These are phyloP conservation scores for Clarias batrachus DNA, from an alignment of 2,113 vertebrate species.

Conservation along the genomic window DNA sequence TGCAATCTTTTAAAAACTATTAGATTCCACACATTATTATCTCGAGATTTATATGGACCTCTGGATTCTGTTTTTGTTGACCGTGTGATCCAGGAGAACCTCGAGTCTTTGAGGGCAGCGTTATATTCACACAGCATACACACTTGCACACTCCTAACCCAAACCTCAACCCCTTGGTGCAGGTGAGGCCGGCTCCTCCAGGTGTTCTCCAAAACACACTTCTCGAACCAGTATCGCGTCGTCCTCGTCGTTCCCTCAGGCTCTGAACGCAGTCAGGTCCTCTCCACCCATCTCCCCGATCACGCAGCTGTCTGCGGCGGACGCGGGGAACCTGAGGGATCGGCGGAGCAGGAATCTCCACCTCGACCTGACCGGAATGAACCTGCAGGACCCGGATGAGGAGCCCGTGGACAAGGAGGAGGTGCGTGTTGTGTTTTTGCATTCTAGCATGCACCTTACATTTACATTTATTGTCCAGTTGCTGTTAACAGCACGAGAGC, in stretches of 20 bases:
- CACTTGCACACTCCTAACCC: neutral
- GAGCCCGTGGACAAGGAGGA: slow-evolving; percentile 85
- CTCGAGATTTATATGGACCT: neutral
- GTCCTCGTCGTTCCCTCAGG: slow-evolving; percentile 68
- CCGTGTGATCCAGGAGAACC: neutral
- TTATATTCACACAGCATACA: neutral
- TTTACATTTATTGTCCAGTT: neutral
- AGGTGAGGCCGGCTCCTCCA: slow-evolving; percentile 60
- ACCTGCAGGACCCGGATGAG: slow-evolving; percentile 67
- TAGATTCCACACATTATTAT: neutral
- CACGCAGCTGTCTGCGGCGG: slow-evolving; percentile 54
- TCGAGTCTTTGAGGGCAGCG: neutral
- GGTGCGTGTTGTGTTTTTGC: slow-evolving; percentile 68
- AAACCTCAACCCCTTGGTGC: neutral
- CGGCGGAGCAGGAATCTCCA: slow-evolving; percentile 56
- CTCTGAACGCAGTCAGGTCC: slow-evolving; percentile 72
- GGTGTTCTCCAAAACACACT: slow-evolving; percentile 66
- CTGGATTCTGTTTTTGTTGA: neutral
- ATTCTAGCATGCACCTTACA: neutral
- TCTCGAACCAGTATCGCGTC: slow-evolving; percentile 71
- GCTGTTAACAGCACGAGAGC: too few species aligned
- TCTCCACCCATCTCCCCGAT: slow-evolving; percentile 59
- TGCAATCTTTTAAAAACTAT: neutral
- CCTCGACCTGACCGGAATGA: slow-evolving; percentile 69
- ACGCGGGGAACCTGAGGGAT: slow-evolving; percentile 47